Evolutionary conservation across 2,888 invertebrate species (phyloP), one percentile per base, ranked within the genome.

Genomic region (Agelastica alni): DNA sequence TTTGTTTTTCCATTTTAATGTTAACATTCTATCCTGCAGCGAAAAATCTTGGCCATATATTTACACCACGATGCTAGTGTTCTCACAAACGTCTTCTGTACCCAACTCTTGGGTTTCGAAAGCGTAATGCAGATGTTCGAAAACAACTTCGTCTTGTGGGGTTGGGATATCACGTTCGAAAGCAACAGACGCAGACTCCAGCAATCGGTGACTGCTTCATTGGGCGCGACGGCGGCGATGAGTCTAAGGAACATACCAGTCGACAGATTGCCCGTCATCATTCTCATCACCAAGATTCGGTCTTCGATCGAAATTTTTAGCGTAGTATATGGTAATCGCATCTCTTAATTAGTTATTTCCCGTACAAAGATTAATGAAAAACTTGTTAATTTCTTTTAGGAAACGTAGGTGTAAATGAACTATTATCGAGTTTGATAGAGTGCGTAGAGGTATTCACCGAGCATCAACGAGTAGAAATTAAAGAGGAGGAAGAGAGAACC

Each of bases 1-100:
- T n/a, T n/a, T n/a, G n/a, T n/a, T n/a, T n/a, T n/a, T n/a, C n/a
- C n/a, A n/a, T n/a, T n/a, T n/a, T n/a, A n/a, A n/a, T 34, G 9
- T 34, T 14, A 10, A 18, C 31, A 34, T 34, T 52, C 2, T 30
- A 69, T 62, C 64, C 57, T 79, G 5, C 81, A 97, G 93, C 86
- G 96, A 63, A 93, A 93, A 79, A 83, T 96, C 53, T 80, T 99
- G 63, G 96, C 94, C 13, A 85, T 99, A 56, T 99, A 99, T 80
- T 83, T 99, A 18, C 98, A 99, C 77, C 95, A 98, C 77, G 98
- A 98, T 77, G 87, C 86, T 62, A 96, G 96, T 66, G 94, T 98
- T 52, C 81, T 96, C 65, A 88, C 95, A 28, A 96, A 99, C 78
- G 96, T 98, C 61, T 99, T 98, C 83, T 96, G 97, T 79, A 93